Evolutionary conservation across 2,797 vertebrate species (phyloP).

Genomic region (Onychomys arenicola): DNA sequence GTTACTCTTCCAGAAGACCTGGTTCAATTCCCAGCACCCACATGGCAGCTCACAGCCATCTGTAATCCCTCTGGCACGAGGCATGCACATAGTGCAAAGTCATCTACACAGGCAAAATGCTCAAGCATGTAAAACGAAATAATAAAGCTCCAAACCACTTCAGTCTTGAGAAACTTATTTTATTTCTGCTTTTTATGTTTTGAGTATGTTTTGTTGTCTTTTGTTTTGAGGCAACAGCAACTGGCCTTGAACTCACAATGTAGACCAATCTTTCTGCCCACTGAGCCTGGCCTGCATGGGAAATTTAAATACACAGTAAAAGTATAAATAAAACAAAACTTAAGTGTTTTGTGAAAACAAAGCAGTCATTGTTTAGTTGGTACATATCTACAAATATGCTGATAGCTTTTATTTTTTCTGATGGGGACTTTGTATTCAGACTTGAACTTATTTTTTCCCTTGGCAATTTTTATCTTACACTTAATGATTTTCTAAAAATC

Average conservation of each 20-base stretch:
- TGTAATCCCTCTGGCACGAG: not conserved
- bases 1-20: not conserved
- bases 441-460: conserved; percentile 27
- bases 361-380: not conserved
- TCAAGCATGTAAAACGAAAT: not conserved
- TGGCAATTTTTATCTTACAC: conserved; percentile 1
- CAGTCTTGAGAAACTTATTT: not conserved
- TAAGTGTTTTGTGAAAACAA: not conserved
- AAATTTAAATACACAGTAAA: conserved; percentile 30
- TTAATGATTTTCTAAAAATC: conserved; percentile 34
- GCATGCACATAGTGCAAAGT: not conserved
- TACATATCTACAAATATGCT: not conserved
- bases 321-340: conserved; percentile 38
- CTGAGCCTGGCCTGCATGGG: not conserved
- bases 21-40: not conserved
- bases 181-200: not conserved
- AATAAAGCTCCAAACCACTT: not conserved
- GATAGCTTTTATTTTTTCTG: not conserved
- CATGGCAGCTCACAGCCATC: too few species aligned
- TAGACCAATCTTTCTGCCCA: not conserved
- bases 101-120: too few species aligned
- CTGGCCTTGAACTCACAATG: not conserved
- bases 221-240: not conserved
- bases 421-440: conserved; percentile 9
- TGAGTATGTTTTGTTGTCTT: not conserved